Base-by-base conservation (phyloP, 2,113 vertebrate species). In the Tyrannus savana region DNA sequence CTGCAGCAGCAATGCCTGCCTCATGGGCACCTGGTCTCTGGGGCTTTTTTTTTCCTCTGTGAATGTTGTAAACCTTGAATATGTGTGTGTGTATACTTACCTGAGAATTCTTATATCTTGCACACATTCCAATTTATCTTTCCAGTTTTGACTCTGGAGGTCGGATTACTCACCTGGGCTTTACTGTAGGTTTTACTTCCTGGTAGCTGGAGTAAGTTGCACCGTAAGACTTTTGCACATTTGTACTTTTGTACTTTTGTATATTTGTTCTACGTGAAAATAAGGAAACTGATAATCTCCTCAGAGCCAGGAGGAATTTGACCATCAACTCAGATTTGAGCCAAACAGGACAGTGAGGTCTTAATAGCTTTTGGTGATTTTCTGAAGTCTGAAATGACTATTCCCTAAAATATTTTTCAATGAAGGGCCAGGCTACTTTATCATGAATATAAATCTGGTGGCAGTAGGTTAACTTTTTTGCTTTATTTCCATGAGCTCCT, bases 31-130 rank as follows among this genome's bases (percentile, higher is more conserved):
- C 33, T 73, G 42, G 35, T 21, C 64, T 47, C 56, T 22, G 42
- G 13, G 50, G 12, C 5, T 31, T 76, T 64, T 62, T 64, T 62
- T 41, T 15, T 19, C 3, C 47, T 47, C 30, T 50, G 14, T n/a
- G 42, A 55, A 50, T 41, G 33, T 21, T 14, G 7, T 11, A 72
- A 72, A 74, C 33, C 17, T 63, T 69, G 11, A 62, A 35, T 9
- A 19, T 11, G 28, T 31, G 10, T 19, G 28, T 11, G 19, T 35
- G 10, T 42, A 7, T 5, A 44, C 7, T 56, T 68, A 58, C 2
- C 27, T 63, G 25, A 55, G 35, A 80, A 31, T 0, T 4, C 35
- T 14, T 60, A 1, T 13, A 7, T 41, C 25, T 85, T 3, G 0
- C 8, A 15, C 4, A 22, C 0, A 4, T 39, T 78, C 31, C 25